Evolutionary conservation across 2,113 vertebrate species (phyloP).

Genomic region (Oxygymnocypris stewartii): DNA sequence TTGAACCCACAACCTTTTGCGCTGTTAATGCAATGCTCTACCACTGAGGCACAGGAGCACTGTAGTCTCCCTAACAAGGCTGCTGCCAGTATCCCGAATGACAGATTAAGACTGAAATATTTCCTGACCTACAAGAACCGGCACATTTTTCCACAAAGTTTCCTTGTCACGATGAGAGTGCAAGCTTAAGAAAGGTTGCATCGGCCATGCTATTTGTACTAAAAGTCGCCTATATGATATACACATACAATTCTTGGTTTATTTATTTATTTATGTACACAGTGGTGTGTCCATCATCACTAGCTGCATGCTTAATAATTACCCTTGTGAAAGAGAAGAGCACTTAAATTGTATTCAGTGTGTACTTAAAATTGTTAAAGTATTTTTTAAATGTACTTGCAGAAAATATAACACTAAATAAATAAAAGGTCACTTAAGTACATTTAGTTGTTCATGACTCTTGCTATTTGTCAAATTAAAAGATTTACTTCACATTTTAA

Average conservation of each 20-base stretch:
- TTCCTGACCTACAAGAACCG: conserved; percentile 50
- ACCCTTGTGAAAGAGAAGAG: no score
- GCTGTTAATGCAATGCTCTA: no score
- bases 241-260: background rate
- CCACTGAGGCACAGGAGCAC: no score
- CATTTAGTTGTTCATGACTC: no score
- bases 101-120: conserved; percentile 60
- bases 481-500: no score
- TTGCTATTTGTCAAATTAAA: no score
- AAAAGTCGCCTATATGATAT: background rate
- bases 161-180: background rate
- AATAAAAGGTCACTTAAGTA: background rate
- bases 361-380: background rate
- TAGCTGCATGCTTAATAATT: background rate
- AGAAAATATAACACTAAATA: no score
- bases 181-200: background rate
- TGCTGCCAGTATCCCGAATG: background rate
- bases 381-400: no score
- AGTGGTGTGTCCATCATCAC: background rate
- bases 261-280: no score
- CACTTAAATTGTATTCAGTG: background rate
- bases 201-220: background rate
- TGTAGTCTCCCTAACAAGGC: conserved; percentile 16
- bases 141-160: background rate
- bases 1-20: no score